Percentiles rank a stretch among this genome's conserved stretches.
These are phyloP conservation scores for Agrotis ipsilon DNA, from an alignment of 2,888 invertebrate species.

Conservation along the genomic window DNA sequence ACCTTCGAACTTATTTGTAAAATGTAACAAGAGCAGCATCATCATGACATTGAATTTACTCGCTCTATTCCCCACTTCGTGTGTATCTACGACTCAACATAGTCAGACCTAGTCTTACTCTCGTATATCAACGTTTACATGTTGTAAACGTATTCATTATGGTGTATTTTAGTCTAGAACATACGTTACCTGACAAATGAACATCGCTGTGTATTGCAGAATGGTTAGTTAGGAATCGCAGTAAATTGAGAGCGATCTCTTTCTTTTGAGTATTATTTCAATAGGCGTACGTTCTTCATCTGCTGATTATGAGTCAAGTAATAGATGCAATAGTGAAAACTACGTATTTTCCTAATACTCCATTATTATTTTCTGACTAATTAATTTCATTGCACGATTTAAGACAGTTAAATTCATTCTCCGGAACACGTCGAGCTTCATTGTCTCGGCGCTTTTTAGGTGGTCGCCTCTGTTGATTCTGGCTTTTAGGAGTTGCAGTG, in stretches of 20 bases:
- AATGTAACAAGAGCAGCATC: slow-evolving; percentile 35
- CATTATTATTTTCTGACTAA: too few species aligned
- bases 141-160: slow-evolving; percentile 32
- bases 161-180: slow-evolving; percentile 35
- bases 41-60: slow-evolving; percentile 54
- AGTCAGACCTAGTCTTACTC: slow-evolving; percentile 19
- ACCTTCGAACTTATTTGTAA: slow-evolving; percentile 21
- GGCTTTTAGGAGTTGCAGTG: too few species aligned
- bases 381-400: too few species aligned
- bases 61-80: slow-evolving; percentile 30
- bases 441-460: too few species aligned
- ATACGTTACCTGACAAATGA: slow-evolving; percentile 15
- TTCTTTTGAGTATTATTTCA: not conserved
- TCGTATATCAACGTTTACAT: slow-evolving; percentile 21
- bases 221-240: slow-evolving; percentile 4
- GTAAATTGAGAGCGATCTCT: not conserved
- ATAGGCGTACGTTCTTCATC: not conserved
- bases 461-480: too few species aligned
- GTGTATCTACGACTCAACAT: slow-evolving; percentile 16
- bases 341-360: too few species aligned
- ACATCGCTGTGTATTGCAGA: slow-evolving; percentile 8
- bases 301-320: not conserved
- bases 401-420: too few species aligned
- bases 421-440: too few species aligned
- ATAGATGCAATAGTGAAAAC: too few species aligned